Conservation (phyloP, 2,888 invertebrate genomes). For the Sepioteuthis lessoniana region DNA sequence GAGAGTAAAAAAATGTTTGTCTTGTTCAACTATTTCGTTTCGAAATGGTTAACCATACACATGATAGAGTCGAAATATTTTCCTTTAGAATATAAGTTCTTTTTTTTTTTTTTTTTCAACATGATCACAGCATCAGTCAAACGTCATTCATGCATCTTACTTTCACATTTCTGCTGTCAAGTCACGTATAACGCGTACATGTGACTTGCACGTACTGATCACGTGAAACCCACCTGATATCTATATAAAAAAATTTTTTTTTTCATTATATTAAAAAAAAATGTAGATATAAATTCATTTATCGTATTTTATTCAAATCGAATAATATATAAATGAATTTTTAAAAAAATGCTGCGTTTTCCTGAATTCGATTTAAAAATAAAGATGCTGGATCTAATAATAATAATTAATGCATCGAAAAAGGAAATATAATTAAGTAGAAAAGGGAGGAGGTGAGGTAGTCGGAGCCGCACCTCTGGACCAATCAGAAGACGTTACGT, state of each 20-base stretch:
- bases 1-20: too few relatives aligned
- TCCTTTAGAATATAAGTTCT: too few relatives aligned
- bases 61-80: too few relatives aligned
- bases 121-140: background rate
- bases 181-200: background rate
- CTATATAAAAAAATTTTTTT: too few relatives aligned
- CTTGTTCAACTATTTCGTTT: too few relatives aligned
- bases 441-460: background rate
- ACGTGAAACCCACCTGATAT: background rate
- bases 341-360: background rate
- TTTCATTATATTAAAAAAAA: background rate
- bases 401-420: background rate
- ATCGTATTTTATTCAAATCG: background rate
- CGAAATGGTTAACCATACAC: too few relatives aligned
- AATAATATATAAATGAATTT: background rate
- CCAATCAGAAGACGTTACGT: background rate
- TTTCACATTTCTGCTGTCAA: background rate
- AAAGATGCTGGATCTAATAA: background rate
- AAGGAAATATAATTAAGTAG: background rate
- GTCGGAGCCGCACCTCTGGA: background rate
- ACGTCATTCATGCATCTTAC: background rate
- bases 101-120: background rate
- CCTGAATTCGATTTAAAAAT: too few relatives aligned
- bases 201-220: background rate
- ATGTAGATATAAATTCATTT: background rate